Evolutionary conservation across 2,797 vertebrate species (phyloP).

Genomic region (Onychomys arenicola): DNA sequence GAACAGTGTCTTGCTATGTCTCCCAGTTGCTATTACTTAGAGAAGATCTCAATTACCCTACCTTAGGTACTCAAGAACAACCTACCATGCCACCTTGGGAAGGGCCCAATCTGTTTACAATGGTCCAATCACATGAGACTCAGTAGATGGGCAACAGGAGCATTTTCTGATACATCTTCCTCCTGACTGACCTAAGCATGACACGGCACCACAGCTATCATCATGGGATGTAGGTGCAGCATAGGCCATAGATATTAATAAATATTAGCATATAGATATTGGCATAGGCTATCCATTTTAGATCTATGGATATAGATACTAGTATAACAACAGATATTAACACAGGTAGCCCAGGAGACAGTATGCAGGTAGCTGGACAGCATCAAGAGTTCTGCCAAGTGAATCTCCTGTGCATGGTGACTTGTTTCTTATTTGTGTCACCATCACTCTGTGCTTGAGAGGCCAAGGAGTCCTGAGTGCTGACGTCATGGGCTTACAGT

Average conservation of each 20-base stretch:
- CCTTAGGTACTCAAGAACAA: neutral
- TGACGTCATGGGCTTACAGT: neutral
- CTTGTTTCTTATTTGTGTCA: neutral
- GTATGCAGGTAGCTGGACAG: neutral
- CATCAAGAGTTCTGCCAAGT: too few species aligned
- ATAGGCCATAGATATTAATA: neutral
- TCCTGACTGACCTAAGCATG: neutral
- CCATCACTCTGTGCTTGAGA: neutral
- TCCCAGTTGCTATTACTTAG: neutral
- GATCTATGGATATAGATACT: neutral
- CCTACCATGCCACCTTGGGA: too few species aligned
- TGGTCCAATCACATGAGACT: neutral
- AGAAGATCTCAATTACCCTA: neutral
- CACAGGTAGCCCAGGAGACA: neutral
- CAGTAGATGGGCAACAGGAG: neutral
- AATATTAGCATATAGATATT: neutral
- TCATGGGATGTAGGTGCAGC: neutral
- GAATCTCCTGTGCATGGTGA: neutral
- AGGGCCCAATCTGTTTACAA: neutral
- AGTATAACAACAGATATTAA: neutral
- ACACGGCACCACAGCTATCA: neutral
- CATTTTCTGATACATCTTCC: neutral
- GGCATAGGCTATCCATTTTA: neutral
- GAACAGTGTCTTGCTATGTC: neutral
- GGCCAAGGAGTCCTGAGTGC: neutral